Base-by-base conservation (phyloP, 1,140 invertebrate genomes). In the Andrena cerasifolii region DNA sequence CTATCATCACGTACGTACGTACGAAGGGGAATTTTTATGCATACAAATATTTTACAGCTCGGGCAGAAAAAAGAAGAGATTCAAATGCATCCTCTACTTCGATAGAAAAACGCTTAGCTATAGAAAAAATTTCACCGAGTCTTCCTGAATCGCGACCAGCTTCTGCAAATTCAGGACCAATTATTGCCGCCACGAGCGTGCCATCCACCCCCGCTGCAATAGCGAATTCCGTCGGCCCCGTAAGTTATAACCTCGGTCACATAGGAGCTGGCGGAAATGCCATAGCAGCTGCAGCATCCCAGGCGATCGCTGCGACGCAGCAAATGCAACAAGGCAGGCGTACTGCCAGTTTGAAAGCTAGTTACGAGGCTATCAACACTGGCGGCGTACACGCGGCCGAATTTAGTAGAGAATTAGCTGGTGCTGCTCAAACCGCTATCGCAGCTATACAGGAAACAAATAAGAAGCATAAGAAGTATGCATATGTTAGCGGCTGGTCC, bases 231-330 rank as follows among this genome's bases (percentile, higher is more conserved):
- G 93, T 88, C 12, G 92, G 93, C 59, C 84, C 93, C 12, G 93
- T 94, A 28, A 93, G 93, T 51, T 96, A 96, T 82, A 94, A 93
- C 82, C 89, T 96, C 18, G 94, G 95, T 28, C 96, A 96, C 70
- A 95, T 97, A 80, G 96, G 96, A 26, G 94, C 93, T 16, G 96
- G 96, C 53, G 96, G 96, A 28, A 98, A 96, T 88, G 97, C 98
- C 0, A 98, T 99, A 74, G 98, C 98, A 0, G 98, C 97, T 1
- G 98, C 98, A 18, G 98, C 98, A 0, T 98, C 98, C 26, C 98
- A 99, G 91, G 98, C 98, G 0, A 99, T 99, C 74, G 98, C 97
- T 14, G 98, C 98, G 5, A 99, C 98, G 18, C 98, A 99, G 87
- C 98, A 99, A 94, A 98, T 99, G 96, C 97, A 98, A 88, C 97